Conservation (phyloP, 1,140 invertebrate species). For the Kradibia gibbosae region DNA sequence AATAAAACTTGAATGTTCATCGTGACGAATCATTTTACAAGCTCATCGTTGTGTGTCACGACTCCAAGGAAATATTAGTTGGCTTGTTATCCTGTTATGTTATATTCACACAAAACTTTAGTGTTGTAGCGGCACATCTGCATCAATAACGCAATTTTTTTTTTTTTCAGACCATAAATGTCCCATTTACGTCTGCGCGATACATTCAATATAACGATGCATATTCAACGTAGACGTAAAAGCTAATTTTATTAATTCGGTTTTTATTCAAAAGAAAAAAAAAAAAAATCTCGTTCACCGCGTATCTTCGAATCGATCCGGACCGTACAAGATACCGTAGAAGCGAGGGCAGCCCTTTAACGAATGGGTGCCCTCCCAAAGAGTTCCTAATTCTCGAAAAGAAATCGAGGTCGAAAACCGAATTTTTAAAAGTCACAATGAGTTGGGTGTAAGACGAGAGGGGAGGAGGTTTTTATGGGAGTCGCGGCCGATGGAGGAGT, state of each 20-base stretch:
- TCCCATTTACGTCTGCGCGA: neutral
- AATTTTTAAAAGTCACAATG: neutral
- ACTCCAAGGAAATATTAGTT: neutral
- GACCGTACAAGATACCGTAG: no score
- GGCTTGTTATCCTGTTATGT: neutral
- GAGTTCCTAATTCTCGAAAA: neutral
- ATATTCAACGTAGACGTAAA: neutral
- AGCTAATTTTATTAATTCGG: neutral
- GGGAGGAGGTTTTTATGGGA: no score
- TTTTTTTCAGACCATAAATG: neutral
- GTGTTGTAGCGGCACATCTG: constrained; percentile 6
- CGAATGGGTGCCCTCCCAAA: no score
- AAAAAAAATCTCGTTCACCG: no score
- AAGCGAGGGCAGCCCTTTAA: no score
- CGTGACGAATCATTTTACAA: constrained; percentile 4
- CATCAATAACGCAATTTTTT: neutral
- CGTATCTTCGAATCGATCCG: no score
- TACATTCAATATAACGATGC: neutral
- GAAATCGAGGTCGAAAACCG: neutral
- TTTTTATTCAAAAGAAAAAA: neutral
- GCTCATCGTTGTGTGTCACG: neutral
- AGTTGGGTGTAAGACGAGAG: no score
- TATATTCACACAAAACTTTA: constrained; percentile 3
- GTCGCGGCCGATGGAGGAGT: no score
- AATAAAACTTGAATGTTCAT: constrained; percentile 15